Evolutionary conservation across 1,140 invertebrate genomes (phyloP).

Genomic region (Hirudo medicinalis): DNA sequence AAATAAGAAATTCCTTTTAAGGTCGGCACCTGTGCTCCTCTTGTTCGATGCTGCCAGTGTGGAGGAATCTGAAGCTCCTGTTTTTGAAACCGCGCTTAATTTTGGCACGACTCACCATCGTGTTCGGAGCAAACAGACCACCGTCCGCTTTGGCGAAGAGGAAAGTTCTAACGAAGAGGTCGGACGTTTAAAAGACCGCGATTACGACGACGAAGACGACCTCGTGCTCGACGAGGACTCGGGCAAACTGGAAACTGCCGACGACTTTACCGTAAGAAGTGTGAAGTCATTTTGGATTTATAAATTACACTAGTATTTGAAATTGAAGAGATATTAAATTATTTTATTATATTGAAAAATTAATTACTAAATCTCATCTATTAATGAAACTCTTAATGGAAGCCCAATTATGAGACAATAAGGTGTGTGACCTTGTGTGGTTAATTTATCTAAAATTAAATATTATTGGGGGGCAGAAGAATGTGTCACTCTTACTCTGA

Average conservation of each 20-base stretch:
- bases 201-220: not conserved
- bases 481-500: not conserved
- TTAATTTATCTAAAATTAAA: not conserved
- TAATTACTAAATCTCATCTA: no score
- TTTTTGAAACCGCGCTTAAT: not conserved
- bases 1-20: constrained; percentile 1
- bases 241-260: constrained; percentile 5
- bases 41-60: constrained; percentile 6
- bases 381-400: no score
- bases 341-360: no score
- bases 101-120: constrained; percentile 8
- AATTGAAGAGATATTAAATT: no score
- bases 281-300: no score
- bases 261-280: not conserved
- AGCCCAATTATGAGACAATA: no score
- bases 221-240: not conserved
- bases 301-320: no score
- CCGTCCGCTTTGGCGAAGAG: not conserved
- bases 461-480: not conserved
- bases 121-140: not conserved
- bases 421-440: not conserved
- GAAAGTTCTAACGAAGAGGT: not conserved
- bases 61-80: not conserved
- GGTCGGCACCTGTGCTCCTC: not conserved
- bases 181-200: not conserved